Evolutionary conservation across 2,113 vertebrate genomes (phyloP).

Genomic region (Anguilla japonica): DNA sequence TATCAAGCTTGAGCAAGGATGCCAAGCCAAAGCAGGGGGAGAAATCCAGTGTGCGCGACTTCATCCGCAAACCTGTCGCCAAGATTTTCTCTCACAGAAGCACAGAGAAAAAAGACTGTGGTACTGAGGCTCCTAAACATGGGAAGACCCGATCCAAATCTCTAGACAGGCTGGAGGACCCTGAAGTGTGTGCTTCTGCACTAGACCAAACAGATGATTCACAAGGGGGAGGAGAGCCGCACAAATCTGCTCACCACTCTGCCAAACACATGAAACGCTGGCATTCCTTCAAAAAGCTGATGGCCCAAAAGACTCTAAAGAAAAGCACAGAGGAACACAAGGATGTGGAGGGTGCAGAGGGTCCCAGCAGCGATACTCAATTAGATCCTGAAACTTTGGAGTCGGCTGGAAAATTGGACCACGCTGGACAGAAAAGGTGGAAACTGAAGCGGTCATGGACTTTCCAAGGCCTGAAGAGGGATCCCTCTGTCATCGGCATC

Average conservation of each 20-base stretch:
- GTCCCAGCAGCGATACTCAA: constrained; percentile 39
- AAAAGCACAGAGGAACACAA: constrained; percentile 60
- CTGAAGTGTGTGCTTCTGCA: constrained; percentile 57
- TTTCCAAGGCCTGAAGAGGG: constrained; percentile 77
- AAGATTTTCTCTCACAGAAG: constrained; percentile 75
- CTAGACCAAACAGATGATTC: constrained; percentile 59
- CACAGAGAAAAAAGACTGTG: constrained; percentile 71
- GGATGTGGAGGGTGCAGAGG: constrained; percentile 43
- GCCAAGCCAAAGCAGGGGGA: constrained; percentile 64
- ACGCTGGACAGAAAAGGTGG: constrained; percentile 69
- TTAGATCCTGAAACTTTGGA: constrained; percentile 69
- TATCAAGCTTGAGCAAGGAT: constrained; percentile 41
- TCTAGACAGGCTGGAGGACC: constrained; percentile 69
- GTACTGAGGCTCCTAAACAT: constrained; percentile 40
- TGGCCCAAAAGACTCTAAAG: constrained; percentile 73
- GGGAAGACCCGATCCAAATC: constrained; percentile 68
- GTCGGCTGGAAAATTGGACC: constrained; percentile 63
- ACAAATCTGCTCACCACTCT: constrained; percentile 55
- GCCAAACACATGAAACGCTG: constrained; percentile 74
- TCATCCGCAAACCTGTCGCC: constrained; percentile 74
- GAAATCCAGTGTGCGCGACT: constrained; percentile 70
- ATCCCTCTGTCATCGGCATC: constrained; percentile 69
- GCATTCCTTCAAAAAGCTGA: constrained; percentile 78
- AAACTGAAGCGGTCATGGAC: constrained; percentile 79
- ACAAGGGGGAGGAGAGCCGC: constrained; percentile 56